Conservation (phyloP, 2,888 invertebrate species). For the Blomia tropicalis region DNA sequence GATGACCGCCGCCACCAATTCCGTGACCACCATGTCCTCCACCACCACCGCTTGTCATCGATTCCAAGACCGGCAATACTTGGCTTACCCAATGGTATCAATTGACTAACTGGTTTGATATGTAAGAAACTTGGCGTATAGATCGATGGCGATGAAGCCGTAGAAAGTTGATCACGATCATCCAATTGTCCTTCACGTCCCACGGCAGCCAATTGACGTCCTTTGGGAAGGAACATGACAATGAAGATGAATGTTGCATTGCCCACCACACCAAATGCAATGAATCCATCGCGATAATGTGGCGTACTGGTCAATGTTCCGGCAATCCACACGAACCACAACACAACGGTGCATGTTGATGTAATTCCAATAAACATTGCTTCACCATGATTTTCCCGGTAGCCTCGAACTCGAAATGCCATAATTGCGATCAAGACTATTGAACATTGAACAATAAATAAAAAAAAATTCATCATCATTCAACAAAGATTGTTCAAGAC, state of each 20-base stretch:
- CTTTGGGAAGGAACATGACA: conserved; percentile 79
- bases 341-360: conserved; percentile 65
- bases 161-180: conserved; percentile 50
- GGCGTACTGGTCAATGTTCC: conserved; percentile 41
- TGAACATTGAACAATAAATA: too few species aligned
- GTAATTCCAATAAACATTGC: conserved; percentile 79
- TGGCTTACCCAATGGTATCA: conserved; percentile 22
- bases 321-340: conserved; percentile 65
- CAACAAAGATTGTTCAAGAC: background rate
- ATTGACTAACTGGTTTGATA: conserved; percentile 51
- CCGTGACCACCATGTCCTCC: background rate
- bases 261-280: conserved; percentile 71
- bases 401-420: conserved; percentile 62
- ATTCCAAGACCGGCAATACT: conserved; percentile 8
- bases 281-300: conserved; percentile 45
- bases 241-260: conserved; percentile 70
- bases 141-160: conserved; percentile 51
- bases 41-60: background rate
- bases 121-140: conserved; percentile 83
- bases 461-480: background rate
- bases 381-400: conserved; percentile 81
- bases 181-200: conserved; percentile 72
- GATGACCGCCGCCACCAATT: background rate
- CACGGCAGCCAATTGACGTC: conserved; percentile 73
- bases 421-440: conserved; percentile 34